Conservation (phyloP, 1,140 invertebrate genomes). For the Antheraea mylitta region DNA sequence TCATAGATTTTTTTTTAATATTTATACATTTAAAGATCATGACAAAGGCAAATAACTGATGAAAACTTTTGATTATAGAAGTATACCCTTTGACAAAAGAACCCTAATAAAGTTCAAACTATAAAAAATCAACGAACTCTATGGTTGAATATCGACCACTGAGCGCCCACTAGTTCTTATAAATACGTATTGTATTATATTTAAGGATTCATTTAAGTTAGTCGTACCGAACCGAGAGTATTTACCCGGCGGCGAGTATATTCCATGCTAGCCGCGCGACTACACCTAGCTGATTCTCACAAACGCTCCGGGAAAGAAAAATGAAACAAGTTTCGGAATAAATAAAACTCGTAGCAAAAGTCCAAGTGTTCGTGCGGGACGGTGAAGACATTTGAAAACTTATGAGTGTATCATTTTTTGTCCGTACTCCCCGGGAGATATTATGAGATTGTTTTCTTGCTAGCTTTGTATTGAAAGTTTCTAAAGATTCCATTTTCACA, state of each 20-base stretch:
- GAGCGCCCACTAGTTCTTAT: too few species aligned
- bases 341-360: slow-evolving; percentile 51
- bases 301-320: slow-evolving; percentile 53
- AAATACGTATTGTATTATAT: too few species aligned
- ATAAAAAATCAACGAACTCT: too few species aligned
- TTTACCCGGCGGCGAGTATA: neutral
- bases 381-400: slow-evolving; percentile 13
- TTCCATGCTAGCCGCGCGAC: neutral
- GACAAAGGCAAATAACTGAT: too few species aligned
- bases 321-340: slow-evolving; percentile 66
- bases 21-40: too few species aligned
- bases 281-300: neutral
- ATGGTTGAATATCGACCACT: too few species aligned
- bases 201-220: too few species aligned
- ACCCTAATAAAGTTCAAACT: too few species aligned
- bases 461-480: neutral
- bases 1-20: too few species aligned
- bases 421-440: neutral
- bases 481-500: neutral
- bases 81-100: too few species aligned
- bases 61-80: too few species aligned
- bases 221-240: neutral
- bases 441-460: neutral
- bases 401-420: neutral
- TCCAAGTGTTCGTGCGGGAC: slow-evolving; percentile 16